phyloP scores from a whole-genome alignment of 2,888 invertebrate species.

The Agelastica alni region DNA sequence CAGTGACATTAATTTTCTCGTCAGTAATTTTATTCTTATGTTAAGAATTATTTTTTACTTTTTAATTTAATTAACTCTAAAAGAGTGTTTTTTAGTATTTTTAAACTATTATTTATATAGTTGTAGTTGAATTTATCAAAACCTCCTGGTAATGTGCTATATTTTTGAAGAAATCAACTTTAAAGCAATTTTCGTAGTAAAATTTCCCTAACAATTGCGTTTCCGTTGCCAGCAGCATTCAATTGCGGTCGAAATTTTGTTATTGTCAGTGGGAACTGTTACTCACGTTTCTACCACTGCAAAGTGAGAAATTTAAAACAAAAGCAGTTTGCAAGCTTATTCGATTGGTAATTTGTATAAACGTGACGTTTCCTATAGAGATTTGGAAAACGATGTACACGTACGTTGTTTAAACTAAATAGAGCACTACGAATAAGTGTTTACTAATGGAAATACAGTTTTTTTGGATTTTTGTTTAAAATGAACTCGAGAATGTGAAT shows the following conservation, averaged over 20 bases:
- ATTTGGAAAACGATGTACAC: not conserved
- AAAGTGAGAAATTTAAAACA: constrained; percentile 13
- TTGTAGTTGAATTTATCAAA: too few relatives aligned
- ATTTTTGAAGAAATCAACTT: too few relatives aligned
- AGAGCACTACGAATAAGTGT: constrained; percentile 3
- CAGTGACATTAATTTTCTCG: too few relatives aligned
- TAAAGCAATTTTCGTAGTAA: not conserved
- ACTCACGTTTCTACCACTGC: constrained; percentile 2
- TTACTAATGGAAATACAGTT: too few relatives aligned
- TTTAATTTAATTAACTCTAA: too few relatives aligned
- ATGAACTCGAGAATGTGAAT: too few relatives aligned
- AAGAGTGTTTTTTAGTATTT: too few relatives aligned
- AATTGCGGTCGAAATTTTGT: constrained; percentile 18
- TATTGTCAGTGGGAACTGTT: constrained; percentile 16
- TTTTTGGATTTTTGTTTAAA: too few relatives aligned
- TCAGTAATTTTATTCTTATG: too few relatives aligned
- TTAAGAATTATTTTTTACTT: too few relatives aligned
- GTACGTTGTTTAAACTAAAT: constrained; percentile 2
- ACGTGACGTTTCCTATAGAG: constrained; percentile 16
- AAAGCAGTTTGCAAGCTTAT: constrained; percentile 10
- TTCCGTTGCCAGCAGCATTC: not conserved
- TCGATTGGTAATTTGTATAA: constrained; percentile 14
- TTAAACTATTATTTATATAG: too few relatives aligned
- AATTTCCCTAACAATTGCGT: not conserved
- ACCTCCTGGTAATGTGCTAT: too few relatives aligned